A percentile compares a stretch with the other conserved stretches of the same genome.
Conservation (phyloP, 2,797 vertebrate genomes). For the Enteromius paludinosus region DNA sequence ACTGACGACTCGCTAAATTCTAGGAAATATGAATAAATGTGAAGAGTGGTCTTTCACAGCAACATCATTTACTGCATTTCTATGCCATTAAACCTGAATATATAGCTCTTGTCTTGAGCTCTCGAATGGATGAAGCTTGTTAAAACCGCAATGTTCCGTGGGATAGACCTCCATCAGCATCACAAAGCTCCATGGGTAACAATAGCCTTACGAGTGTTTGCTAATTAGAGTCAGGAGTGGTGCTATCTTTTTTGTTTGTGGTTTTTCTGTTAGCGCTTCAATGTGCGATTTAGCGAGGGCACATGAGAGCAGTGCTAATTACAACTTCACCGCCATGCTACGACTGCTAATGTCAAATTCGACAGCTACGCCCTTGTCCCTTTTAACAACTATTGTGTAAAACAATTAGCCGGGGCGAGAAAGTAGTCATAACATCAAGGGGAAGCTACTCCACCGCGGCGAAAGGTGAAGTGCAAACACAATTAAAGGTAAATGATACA, state of each 20-base stretch:
- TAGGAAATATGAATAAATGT: background rate
- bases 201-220: constrained; percentile 51
- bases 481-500: constrained; percentile 70
- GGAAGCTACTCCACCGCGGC: constrained; percentile 61
- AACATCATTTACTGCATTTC: constrained; percentile 3
- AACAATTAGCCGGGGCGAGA: constrained; percentile 54
- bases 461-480: constrained; percentile 72
- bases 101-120: constrained; percentile 15
- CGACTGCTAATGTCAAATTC: constrained; percentile 58
- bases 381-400: constrained; percentile 57
- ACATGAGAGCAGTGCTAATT: constrained; percentile 67
- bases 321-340: constrained; percentile 47
- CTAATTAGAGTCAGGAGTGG: constrained; percentile 67
- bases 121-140: constrained; percentile 32
- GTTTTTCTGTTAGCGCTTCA: constrained; percentile 56
- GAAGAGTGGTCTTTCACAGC: background rate
- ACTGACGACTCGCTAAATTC: background rate
- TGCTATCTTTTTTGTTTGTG: constrained; percentile 60
- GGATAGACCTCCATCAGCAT: constrained; percentile 52
- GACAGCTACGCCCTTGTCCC: constrained; percentile 56
- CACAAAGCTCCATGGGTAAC: constrained; percentile 62
- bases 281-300: constrained; percentile 57
- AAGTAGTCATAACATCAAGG: constrained; percentile 49
- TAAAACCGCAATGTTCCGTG: constrained; percentile 46
- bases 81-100: constrained; percentile 31